These are phyloP conservation scores for Onchidella celtica DNA, from an alignment of 2,888 invertebrate genomes.

Conservation along the genomic window DNA sequence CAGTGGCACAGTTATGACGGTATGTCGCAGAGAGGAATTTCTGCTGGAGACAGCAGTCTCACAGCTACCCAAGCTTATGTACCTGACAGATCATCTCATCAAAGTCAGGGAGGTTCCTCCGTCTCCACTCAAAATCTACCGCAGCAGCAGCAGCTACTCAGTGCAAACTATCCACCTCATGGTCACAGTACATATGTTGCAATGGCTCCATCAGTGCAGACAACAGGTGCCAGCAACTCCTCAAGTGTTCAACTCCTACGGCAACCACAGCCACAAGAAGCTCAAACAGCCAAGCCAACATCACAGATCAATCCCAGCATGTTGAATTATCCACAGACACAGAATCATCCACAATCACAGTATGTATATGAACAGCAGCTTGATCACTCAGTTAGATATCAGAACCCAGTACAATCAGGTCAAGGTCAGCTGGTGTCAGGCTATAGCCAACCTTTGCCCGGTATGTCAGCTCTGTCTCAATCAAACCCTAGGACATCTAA, in stretches of 20 bases:
- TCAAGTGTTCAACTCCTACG: slow-evolving; percentile 24
- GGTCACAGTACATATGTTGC: too few species aligned
- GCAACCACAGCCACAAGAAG: slow-evolving; percentile 7
- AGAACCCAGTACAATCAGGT: neutral
- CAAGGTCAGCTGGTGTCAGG: slow-evolving; percentile 27
- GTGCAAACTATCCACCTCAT: too few species aligned
- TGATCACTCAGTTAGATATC: neutral
- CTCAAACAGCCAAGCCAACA: neutral
- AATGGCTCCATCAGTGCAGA: too few species aligned
- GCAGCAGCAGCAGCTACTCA: neutral
- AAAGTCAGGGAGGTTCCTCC: neutral
- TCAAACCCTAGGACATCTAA: neutral
- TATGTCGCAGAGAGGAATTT: neutral
- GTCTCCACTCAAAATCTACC: neutral
- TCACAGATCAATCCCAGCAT: neutral
- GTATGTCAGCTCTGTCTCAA: neutral
- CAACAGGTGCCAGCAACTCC: too few species aligned
- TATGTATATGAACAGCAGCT: neutral
- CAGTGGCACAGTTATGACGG: slow-evolving; percentile 17
- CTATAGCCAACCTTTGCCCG: slow-evolving; percentile 41
- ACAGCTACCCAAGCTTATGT: neutral
- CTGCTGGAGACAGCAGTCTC: neutral
- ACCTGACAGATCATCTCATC: neutral
- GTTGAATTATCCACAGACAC: neutral
- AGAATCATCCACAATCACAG: neutral